Percentiles rank a stretch among this genome's conserved stretches.
Evolutionary conservation across 1,140 invertebrate genomes (phyloP).

Genomic region (Drosophila asahinai): DNA sequence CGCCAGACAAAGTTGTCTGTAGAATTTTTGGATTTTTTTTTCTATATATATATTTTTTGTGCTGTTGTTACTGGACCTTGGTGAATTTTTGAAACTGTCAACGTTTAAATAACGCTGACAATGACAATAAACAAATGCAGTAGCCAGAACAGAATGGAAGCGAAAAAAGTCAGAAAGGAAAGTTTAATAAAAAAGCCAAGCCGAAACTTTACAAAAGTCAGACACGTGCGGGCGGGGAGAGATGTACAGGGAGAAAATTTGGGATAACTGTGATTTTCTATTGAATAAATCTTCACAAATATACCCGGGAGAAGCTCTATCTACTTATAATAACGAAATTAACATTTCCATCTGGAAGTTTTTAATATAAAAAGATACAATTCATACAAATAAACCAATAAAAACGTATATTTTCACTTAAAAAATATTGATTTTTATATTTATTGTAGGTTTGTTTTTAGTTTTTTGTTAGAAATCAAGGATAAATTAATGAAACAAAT

Average conservation of each 20-base stretch:
- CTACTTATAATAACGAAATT: too few species aligned
- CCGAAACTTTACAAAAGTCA: conserved; percentile 67
- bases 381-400: too few species aligned
- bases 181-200: conserved; percentile 50
- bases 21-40: conserved; percentile 22
- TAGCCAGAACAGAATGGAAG: conserved; percentile 37
- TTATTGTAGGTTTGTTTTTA: too few species aligned
- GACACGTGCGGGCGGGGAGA: conserved; percentile 29
- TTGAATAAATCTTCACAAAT: neutral
- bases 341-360: too few species aligned
- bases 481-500: too few species aligned
- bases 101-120: conserved; percentile 81
- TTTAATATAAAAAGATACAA: too few species aligned
- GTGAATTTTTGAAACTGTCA: conserved; percentile 68
- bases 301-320: neutral
- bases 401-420: neutral
- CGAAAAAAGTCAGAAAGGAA: conserved; percentile 21
- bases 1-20: conserved; percentile 68
- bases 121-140: conserved; percentile 82
- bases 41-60: neutral
- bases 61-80: conserved; percentile 13
- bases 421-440: neutral
- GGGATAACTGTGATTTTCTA: neutral
- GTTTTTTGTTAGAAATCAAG: too few species aligned
- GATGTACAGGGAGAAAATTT: neutral